Evolutionary conservation across 2,797 vertebrate species (phyloP), one percentile per base, ranked within the genome.

Genomic region (Squalus acanthias): DNA sequence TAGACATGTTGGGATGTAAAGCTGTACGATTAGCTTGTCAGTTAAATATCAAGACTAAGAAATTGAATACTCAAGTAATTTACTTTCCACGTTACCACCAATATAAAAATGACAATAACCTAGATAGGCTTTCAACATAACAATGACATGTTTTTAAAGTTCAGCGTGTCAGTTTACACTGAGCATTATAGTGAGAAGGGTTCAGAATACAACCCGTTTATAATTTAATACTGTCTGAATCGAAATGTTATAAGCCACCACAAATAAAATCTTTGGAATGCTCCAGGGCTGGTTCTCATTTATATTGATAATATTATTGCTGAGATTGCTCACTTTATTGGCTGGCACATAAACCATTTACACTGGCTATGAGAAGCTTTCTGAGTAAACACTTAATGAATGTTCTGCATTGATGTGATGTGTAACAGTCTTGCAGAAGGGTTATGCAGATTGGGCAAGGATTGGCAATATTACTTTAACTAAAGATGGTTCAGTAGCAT

Each of bases 261-360:
- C 65, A 70, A 94, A 70, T 94, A 70, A 70, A 69, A 70, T 46
- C 39, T 94, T 94, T 94, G 39, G 63, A 46, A 67, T 70, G n/a
- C 92, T 70, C 39, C 22, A 46, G 22, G 92, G 39, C 50, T 91
- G 88, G 65, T 94, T 26, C 65, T 94, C 92, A 94, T 94, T 94
- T 94, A 33, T 60, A 69, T 94, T 94, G 65, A 26, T 94, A 69
- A 94, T 93, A 93, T 67, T 93, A 67, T 65, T 65, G 63, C 33
- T 88, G 50, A 94, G 92, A 12, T 50, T 67, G 22, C 22, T 50
- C 22, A 67, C 67, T 70, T 39, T 94, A 46, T 69, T 63, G 39
- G 22, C 65, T 46, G 92, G 65, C 92, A 91, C 24, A 46, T 69
- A 22, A 94, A 94, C 67, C 39, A 94, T 70, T 70, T 93, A 69